Conservation (phyloP, 2,888 invertebrate species). For the Phymatocera aterrima region DNA sequence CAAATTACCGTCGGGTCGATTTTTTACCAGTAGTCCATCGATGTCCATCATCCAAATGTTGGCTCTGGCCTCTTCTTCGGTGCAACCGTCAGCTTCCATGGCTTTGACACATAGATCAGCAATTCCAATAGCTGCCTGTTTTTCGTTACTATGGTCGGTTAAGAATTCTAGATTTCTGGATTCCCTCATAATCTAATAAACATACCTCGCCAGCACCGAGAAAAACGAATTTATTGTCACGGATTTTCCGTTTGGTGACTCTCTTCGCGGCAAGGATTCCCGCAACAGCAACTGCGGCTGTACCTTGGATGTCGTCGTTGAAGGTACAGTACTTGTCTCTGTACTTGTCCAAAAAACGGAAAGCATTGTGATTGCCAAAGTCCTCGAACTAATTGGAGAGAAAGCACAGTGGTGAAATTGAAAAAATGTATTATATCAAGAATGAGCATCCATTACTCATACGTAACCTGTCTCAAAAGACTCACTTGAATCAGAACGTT, state of each 20-base stretch:
- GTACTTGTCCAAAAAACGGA: conserved; percentile 93
- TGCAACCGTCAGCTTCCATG: conserved; percentile 84
- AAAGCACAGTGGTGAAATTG: conserved; percentile 44
- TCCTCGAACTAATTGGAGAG: conserved; percentile 91
- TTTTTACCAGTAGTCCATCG: conserved; percentile 89
- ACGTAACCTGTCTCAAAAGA: too few relatives aligned
- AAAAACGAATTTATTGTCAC: conserved; percentile 93
- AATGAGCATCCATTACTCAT: too few relatives aligned
- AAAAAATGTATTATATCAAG: too few relatives aligned
- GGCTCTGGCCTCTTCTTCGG: conserved; percentile 85
- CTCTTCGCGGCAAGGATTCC: conserved; percentile 90
- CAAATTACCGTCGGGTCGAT: conserved; percentile 80
- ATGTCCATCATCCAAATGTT: conserved; percentile 98
- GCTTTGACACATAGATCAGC: conserved; percentile 93
- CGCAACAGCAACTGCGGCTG: conserved; percentile 96
- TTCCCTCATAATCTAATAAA: neutral
- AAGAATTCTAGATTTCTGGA: too few relatives aligned
- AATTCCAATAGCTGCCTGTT: conserved; percentile 92
- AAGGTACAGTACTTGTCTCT: conserved; percentile 95
- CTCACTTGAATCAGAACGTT: conserved; percentile 86
- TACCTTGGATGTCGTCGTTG: conserved; percentile 99
- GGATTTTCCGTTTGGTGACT: conserved; percentile 87
- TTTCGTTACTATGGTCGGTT: neutral
- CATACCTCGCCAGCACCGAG: conserved; percentile 88
- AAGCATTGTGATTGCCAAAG: conserved; percentile 98